Evolutionary conservation across 2,113 vertebrate species (phyloP), one percentile per base, ranked within the genome.

Genomic region (Lutjanus erythropterus): DNA sequence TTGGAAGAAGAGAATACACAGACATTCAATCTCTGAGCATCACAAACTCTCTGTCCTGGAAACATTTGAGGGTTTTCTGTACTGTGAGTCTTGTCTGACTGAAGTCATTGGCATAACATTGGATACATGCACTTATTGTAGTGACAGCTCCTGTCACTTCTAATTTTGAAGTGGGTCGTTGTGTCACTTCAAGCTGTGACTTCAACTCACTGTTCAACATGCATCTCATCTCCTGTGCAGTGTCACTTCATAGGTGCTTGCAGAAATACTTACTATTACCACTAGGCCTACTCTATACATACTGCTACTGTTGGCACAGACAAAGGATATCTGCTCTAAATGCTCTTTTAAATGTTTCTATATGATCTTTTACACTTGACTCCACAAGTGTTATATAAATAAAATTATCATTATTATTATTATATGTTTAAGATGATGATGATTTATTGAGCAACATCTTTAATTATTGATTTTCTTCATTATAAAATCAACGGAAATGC

Each of bases 141-240:
- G 76, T 77, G 90, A 89, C 87, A 87, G 81, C 67, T 50, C n/a
- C 71, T 44, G 88, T 86, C 87, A 85, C 77, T 69, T 74, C 61
- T 53, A 23, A 73, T 84, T 80, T 59, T 62, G 55, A 80, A 77
- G 75, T 19, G 50, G 78, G 35, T 70, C n/a, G 53, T 66, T 39
- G 59, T 80, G 75, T 80, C 79, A 75, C 71, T 80, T 87, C 60
- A 75, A 68, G 64, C 62, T 66, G 39, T 39, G 71, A 80, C 59
- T 27, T 75, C 60, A 61, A 27, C 67, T 41, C 47, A 59, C 55
- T 69, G 29, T 56, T 69, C 60, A 79, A 74, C 72, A 75, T 62
- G 31, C 31, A 81, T 73, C 70, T 76, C 42, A 4, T 85, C 76
- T 76, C 23, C 35, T 31, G 62, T 0, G 11, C 37, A 46, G 9